Evolutionary conservation across 2,888 invertebrate species (phyloP).

Genomic region (Slavum lentiscoides): DNA sequence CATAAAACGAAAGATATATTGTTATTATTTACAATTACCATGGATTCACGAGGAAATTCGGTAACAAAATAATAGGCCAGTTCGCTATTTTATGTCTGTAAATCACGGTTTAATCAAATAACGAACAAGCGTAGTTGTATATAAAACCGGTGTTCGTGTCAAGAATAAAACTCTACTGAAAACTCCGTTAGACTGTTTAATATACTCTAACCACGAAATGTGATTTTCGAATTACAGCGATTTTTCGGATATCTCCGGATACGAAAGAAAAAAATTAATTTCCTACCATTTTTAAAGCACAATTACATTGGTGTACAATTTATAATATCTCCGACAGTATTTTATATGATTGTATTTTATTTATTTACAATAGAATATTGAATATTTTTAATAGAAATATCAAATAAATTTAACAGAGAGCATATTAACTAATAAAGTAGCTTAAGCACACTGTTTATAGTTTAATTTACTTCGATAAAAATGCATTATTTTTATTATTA

Average conservation of each 20-base stretch:
- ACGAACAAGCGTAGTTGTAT: neutral
- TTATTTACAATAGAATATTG: too few species aligned
- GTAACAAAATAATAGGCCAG: constrained; percentile 34
- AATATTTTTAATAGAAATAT: too few species aligned
- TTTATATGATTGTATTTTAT: too few species aligned
- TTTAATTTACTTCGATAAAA: too few species aligned
- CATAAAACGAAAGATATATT: neutral
- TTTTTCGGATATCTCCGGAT: constrained; percentile 5
- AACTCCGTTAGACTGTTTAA: constrained; percentile 8
- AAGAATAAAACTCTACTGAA: neutral
- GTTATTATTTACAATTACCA: constrained; percentile 24
- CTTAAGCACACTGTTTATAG: too few species aligned
- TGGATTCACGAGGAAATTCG: constrained; percentile 1
- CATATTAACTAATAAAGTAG: too few species aligned
- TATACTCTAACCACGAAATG: constrained; percentile 37
- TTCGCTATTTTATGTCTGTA: constrained; percentile 38
- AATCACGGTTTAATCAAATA: constrained; percentile 49
- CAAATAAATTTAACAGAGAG: too few species aligned
- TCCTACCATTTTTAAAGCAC: constrained; percentile 9
- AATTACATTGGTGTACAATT: neutral
- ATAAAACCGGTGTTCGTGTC: constrained; percentile 29
- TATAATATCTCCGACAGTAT: neutral
- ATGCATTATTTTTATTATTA: too few species aligned
- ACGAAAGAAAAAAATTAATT: constrained; percentile 26
- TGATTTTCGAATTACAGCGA: neutral